Percentiles rank a stretch among this genome's conserved stretches.
Conservation (phyloP, 2,113 vertebrate genomes). For the Pterocles gutturalis region DNA sequence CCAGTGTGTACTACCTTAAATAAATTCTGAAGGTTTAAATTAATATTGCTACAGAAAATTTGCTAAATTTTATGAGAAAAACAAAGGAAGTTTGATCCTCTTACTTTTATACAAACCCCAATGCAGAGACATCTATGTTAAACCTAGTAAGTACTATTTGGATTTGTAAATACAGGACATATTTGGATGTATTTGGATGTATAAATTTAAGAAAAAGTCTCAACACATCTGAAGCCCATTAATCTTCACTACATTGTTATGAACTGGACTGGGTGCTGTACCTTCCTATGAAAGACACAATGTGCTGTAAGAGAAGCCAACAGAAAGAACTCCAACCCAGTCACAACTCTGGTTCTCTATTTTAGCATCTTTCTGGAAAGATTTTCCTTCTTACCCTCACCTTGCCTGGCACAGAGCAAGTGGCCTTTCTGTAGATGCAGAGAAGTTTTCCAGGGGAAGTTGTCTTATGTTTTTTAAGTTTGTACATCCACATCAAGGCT, state of each 20-base stretch:
- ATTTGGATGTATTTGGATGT: not conserved
- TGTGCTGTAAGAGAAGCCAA: not conserved
- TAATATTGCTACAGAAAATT: not conserved
- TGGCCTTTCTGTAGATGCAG: not conserved
- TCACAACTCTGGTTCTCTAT: not conserved
- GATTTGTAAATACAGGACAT: not conserved
- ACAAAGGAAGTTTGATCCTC: not conserved
- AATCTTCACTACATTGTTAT: not conserved
- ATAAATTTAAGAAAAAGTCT: not conserved
- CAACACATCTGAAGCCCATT: not conserved
- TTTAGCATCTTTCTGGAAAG: not conserved
- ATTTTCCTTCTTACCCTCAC: not conserved
- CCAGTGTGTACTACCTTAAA: not conserved
- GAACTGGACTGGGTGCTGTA: not conserved
- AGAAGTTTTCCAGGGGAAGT: not conserved
- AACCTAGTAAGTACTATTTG: not conserved
- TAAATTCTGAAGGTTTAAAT: not conserved
- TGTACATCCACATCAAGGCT: not conserved
- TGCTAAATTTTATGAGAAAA: not conserved
- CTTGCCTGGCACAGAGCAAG: not conserved
- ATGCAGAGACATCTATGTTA: not conserved
- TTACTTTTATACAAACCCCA: not conserved
- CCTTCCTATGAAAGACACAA: not conserved
- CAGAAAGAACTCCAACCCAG: not conserved
- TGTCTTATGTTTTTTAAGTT: not conserved